Percentiles rank a stretch among this genome's conserved stretches.
phyloP scores from a whole-genome alignment of 2,888 invertebrate species.

The Coleophora flavipennella region DNA sequence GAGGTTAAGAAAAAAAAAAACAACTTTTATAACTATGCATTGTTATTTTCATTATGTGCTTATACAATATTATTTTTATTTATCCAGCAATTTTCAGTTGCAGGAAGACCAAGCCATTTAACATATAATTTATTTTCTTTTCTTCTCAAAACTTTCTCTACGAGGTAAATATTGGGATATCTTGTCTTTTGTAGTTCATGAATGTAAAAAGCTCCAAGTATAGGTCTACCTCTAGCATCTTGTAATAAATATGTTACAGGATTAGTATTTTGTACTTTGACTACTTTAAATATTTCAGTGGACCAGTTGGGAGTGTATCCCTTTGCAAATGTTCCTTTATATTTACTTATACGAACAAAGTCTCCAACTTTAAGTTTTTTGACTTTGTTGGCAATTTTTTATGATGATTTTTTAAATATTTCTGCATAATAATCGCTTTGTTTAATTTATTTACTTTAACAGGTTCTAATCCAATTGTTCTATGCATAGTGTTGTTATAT shows the following conservation, averaged over 20 bases:
- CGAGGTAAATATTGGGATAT: background rate
- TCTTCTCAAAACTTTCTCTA: constrained; percentile 21
- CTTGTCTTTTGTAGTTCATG: constrained; percentile 16
- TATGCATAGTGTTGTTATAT: constrained; percentile 9
- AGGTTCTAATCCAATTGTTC: constrained; percentile 3
- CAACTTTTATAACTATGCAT: background rate
- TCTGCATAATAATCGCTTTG: background rate
- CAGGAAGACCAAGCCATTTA: constrained; percentile 1
- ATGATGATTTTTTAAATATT: background rate
- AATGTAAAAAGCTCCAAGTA: constrained; percentile 15
- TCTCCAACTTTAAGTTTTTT: constrained; percentile 10
- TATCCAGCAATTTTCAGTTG: background rate
- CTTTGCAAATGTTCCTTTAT: constrained; percentile 17
- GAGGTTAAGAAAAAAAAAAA: background rate
- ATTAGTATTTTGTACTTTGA: background rate
- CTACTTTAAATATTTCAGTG: constrained; percentile 24
- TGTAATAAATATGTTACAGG: constrained; percentile 1
- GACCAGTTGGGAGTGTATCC: constrained; percentile 26
- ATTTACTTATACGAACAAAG: constrained; percentile 20
- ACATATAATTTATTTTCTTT: constrained; percentile 1
- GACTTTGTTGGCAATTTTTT: background rate
- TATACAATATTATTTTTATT: background rate
- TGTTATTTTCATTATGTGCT: background rate
- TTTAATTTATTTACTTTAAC: background rate
- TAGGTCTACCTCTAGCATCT: background rate